A percentile compares a stretch with the other conserved stretches of the same genome.
Evolutionary conservation across 2,113 vertebrate genomes (phyloP).

Genomic region (Phoenicopterus ruber): DNA sequence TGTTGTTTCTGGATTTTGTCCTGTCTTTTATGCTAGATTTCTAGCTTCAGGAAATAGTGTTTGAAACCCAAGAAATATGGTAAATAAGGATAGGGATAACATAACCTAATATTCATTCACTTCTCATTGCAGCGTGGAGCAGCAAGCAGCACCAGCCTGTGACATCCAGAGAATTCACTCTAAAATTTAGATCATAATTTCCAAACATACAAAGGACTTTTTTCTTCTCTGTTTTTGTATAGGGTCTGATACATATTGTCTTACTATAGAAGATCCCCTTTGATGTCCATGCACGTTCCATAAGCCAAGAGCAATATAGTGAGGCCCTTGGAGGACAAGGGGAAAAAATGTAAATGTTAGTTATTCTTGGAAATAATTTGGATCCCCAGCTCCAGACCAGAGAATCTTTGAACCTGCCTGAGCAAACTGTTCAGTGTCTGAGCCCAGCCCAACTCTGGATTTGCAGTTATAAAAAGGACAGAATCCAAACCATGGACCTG

Average conservation of each 20-base stretch:
- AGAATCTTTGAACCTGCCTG: not conserved
- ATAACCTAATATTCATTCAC: not conserved
- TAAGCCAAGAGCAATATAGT: not conserved
- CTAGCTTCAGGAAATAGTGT: not conserved
- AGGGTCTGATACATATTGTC: not conserved
- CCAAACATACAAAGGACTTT: not conserved
- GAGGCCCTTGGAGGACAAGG: not conserved
- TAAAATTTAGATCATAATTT: not conserved
- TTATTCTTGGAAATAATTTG: slow-evolving; percentile 17
- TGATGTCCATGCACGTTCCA: not conserved
- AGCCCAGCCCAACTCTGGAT: not conserved
- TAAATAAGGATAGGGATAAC: not conserved
- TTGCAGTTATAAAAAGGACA: not conserved
- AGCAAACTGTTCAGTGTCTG: not conserved
- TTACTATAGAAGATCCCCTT: not conserved
- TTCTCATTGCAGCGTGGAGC: not conserved
- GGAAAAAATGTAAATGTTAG: not conserved
- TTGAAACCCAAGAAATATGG: not conserved
- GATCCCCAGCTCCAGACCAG: not conserved
- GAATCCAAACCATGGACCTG: not conserved
- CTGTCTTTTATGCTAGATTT: not conserved
- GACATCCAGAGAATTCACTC: not conserved
- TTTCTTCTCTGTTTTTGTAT: not conserved
- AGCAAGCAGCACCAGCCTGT: not conserved
- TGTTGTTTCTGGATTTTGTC: slow-evolving; percentile 38